These are phyloP conservation scores for Lepidotrigona ventralis DNA, from an alignment of 1,140 invertebrate genomes.

Conservation along the genomic window DNA sequence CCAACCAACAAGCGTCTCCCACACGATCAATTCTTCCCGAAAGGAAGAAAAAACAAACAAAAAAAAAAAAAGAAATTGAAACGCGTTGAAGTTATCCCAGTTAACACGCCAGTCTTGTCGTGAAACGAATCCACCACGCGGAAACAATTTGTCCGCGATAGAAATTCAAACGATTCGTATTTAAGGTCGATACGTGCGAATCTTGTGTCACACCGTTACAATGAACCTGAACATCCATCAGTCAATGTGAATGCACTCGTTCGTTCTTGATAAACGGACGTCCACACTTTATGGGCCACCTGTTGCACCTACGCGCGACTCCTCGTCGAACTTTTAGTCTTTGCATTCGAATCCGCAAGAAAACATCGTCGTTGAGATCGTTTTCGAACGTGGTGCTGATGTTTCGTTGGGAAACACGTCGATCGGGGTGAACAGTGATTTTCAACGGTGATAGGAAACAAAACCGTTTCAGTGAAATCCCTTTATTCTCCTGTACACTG, in stretches of 20 bases:
- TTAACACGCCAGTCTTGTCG: not conserved
- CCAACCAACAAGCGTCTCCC: not conserved
- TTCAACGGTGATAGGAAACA: not conserved
- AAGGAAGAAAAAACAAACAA: not conserved
- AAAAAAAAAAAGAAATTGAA: not conserved
- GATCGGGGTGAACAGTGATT: slow-evolving; percentile 1
- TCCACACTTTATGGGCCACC: slow-evolving; percentile 74
- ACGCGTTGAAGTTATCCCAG: not conserved
- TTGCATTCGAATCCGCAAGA: slow-evolving; percentile 62
- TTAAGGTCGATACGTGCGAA: slow-evolving; percentile 62
- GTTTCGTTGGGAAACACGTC: slow-evolving; percentile 11
- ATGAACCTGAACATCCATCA: slow-evolving; percentile 71
- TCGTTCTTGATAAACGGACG: slow-evolving; percentile 76
- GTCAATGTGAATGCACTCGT: slow-evolving; percentile 75
- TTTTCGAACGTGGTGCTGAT: slow-evolving; percentile 23
- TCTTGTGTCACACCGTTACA: slow-evolving; percentile 60
- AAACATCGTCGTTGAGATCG: slow-evolving; percentile 46
- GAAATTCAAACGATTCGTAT: slow-evolving; percentile 46
- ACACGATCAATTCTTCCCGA: not conserved
- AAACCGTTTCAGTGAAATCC: not conserved
- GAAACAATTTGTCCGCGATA: not conserved
- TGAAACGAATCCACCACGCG: not conserved
- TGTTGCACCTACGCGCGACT: slow-evolving; percentile 72
- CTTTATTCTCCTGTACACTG: not conserved
- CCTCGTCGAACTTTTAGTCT: slow-evolving; percentile 72